Conservation (phyloP, 2,113 vertebrate genomes). For the Apodemus speciosus region DNA sequence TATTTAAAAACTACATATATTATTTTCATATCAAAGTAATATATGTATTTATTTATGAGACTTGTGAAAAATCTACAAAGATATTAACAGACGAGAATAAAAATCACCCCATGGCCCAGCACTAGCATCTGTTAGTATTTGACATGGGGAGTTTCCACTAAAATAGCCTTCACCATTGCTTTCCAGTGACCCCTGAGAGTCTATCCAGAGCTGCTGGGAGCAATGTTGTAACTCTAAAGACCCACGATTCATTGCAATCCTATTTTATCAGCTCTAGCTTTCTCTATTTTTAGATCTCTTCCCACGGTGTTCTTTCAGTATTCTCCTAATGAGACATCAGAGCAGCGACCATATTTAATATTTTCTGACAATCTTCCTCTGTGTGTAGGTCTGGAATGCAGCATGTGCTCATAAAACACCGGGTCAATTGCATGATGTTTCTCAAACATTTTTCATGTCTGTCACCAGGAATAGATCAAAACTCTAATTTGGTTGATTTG, state of each 20-base stretch:
- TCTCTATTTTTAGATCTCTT: constrained; percentile 54
- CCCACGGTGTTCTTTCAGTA: not conserved
- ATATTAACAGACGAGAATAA: constrained; percentile 21
- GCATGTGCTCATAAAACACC: constrained; percentile 35
- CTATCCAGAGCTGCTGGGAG: not conserved
- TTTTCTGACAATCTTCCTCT: constrained; percentile 35
- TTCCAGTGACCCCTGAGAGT: not conserved
- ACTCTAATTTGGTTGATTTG: constrained; percentile 38
- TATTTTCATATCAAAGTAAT: constrained; percentile 32
- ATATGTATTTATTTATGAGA: not conserved
- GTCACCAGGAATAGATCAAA: constrained; percentile 43
- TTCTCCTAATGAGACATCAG: constrained; percentile 54
- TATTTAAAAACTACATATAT: not conserved
- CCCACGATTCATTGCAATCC: not conserved
- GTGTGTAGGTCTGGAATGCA: constrained; percentile 40
- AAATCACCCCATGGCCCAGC: not conserved
- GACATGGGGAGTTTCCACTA: not conserved
- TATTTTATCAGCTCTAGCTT: not conserved
- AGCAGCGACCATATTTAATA: constrained; percentile 32
- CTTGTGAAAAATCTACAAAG: constrained; percentile 31
- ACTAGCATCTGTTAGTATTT: not conserved
- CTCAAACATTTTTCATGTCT: constrained; percentile 43
- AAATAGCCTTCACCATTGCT: constrained; percentile 13
- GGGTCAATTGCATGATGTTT: constrained; percentile 55
- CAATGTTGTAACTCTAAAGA: not conserved